A percentile compares a stretch with the other conserved stretches of the same genome.
Evolutionary conservation across 2,888 invertebrate species (phyloP).

Genomic region (Tetrapedia diversipes): DNA sequence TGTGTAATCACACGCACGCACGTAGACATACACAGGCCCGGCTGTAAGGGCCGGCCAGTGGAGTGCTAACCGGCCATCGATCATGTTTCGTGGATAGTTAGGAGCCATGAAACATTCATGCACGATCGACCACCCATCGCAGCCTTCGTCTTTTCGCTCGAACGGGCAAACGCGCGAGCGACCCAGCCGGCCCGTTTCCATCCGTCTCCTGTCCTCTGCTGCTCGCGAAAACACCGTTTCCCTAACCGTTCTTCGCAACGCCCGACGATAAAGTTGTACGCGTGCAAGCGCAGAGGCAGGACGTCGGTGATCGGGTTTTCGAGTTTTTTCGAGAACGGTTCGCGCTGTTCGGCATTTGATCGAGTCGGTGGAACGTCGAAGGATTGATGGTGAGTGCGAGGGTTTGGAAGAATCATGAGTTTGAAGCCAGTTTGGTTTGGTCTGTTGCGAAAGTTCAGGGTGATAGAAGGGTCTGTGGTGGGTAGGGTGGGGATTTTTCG

Average conservation of each 20-base stretch:
- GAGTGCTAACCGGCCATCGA: slow-evolving; percentile 79
- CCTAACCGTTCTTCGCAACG: neutral
- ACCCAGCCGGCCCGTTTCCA: slow-evolving; percentile 32
- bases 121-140: slow-evolving; percentile 75
- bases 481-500: too few relatives aligned
- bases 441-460: too few relatives aligned
- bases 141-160: slow-evolving; percentile 62
- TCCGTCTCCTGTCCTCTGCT: slow-evolving; percentile 3
- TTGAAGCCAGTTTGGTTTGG: too few relatives aligned
- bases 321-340: neutral
- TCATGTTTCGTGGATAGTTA: slow-evolving; percentile 80
- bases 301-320: too few relatives aligned
- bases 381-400: too few relatives aligned
- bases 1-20: slow-evolving; percentile 60
- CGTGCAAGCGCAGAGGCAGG: neutral
- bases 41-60: slow-evolving; percentile 67
- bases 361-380: too few relatives aligned
- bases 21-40: slow-evolving; percentile 32
- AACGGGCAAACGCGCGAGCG: slow-evolving; percentile 43
- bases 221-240: slow-evolving; percentile 3
- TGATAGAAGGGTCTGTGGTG: too few relatives aligned
- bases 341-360: neutral
- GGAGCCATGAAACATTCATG: slow-evolving; percentile 80
- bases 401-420: too few relatives aligned
- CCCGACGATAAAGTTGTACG: neutral